These are phyloP conservation scores for Galleria mellonella DNA, from an alignment of 1,140 invertebrate species.

Conservation along the genomic window DNA sequence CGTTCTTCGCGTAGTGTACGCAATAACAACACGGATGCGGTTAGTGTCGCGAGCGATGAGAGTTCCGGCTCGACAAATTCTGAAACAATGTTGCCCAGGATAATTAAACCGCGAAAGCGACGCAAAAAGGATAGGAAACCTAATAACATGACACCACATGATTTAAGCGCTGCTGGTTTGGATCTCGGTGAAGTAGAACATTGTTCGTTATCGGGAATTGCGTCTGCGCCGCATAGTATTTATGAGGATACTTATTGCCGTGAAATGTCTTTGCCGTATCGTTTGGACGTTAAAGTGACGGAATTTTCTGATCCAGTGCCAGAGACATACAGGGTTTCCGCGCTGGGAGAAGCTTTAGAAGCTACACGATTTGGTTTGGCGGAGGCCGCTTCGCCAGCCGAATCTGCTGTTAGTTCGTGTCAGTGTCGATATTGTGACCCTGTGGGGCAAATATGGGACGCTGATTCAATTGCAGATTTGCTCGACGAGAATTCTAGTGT, in stretches of 20 bases:
- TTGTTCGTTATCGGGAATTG: conserved; percentile 52
- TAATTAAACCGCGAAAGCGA: conserved; percentile 91
- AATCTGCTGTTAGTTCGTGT: conserved; percentile 77
- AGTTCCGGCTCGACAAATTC: conserved; percentile 82
- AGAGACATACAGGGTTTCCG: conserved; percentile 56
- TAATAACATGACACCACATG: conserved; percentile 60
- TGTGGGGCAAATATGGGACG: conserved; percentile 84
- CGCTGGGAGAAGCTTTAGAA: conserved; percentile 66
- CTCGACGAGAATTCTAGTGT: conserved; percentile 61
- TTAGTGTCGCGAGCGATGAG: conserved; percentile 85
- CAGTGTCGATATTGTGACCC: conserved; percentile 88
- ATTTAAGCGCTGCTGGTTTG: conserved; percentile 43
- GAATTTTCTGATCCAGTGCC: conserved; percentile 54
- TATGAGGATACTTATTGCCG: conserved; percentile 63
- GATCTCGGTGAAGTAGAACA: conserved; percentile 47
- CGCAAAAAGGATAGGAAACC: conserved; percentile 92
- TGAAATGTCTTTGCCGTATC: conserved; percentile 56
- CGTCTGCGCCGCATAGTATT: conserved; percentile 36
- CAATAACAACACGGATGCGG: conserved; percentile 77
- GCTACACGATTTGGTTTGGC: conserved; percentile 55
- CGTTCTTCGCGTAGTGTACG: conserved; percentile 48
- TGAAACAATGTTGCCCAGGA: conserved; percentile 87
- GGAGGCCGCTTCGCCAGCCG: conserved; percentile 56
- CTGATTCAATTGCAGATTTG: conserved; percentile 72
- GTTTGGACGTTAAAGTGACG: conserved; percentile 57